These are phyloP conservation scores for Apoda limacodes DNA, from an alignment of 2,888 invertebrate species.

Conservation along the genomic window DNA sequence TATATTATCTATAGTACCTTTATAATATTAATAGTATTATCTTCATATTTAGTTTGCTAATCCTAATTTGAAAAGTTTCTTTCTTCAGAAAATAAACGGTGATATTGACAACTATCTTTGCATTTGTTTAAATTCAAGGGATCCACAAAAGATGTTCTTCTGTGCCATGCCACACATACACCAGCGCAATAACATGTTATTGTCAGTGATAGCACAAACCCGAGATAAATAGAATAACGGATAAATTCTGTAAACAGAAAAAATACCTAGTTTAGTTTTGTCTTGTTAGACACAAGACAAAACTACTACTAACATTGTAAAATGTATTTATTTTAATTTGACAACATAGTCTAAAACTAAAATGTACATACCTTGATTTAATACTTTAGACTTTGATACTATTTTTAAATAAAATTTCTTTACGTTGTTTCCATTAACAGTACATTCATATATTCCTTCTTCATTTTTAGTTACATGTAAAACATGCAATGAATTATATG, in stretches of 20 bases:
- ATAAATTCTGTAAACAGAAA: constrained; percentile 56
- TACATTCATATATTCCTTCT: constrained; percentile 78
- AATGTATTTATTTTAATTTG: background rate
- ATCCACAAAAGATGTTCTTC: constrained; percentile 34
- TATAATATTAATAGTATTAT: too few relatives aligned
- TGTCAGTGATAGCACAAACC: constrained; percentile 65
- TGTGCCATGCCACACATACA: constrained; percentile 60
- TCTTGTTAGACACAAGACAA: background rate
- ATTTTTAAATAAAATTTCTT: constrained; percentile 62
- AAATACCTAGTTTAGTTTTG: constrained; percentile 1
- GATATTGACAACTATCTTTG: too few relatives aligned
- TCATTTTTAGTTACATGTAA: constrained; percentile 71
- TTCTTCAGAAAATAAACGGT: too few relatives aligned
- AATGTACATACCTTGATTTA: constrained; percentile 51
- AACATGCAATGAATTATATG: constrained; percentile 67
- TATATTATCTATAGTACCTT: too few relatives aligned
- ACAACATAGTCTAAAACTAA: background rate
- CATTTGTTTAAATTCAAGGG: constrained; percentile 26
- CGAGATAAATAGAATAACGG: constrained; percentile 69
- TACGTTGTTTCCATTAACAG: constrained; percentile 69
- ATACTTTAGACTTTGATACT: constrained; percentile 53
- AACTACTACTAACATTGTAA: background rate
- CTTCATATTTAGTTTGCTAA: too few relatives aligned
- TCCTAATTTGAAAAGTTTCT: too few relatives aligned
- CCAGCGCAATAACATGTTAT: constrained; percentile 70